phyloP scores from a whole-genome alignment of 2,797 vertebrate genomes.

The Chelonia mydas region DNA sequence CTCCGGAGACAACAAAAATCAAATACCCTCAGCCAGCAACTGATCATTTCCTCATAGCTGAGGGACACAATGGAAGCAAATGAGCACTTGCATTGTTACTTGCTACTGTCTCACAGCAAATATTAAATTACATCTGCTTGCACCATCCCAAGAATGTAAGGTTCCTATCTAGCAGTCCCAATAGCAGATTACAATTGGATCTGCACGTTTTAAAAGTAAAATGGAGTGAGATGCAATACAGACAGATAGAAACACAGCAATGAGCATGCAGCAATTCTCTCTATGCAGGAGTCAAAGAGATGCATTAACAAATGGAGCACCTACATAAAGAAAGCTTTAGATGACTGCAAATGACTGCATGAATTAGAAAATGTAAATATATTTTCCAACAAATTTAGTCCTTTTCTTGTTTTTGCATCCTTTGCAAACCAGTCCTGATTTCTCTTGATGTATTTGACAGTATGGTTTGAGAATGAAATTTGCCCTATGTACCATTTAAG shows the following conservation, averaged over 20 bases:
- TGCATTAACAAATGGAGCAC: background rate
- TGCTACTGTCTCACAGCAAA: background rate
- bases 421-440: background rate
- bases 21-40: background rate
- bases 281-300: background rate
- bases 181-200: background rate
- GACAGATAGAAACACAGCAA: background rate
- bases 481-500: background rate
- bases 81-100: background rate
- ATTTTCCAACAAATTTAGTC: background rate
- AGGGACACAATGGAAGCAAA: background rate
- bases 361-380: background rate
- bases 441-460: background rate
- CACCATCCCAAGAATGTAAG: background rate
- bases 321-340: background rate
- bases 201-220: background rate
- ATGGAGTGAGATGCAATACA: background rate
- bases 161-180: background rate
- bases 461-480: background rate
- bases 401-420: background rate
- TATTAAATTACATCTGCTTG: background rate
- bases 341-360: background rate
- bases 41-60: conserved; percentile 1
- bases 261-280: background rate
- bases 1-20: background rate